Conservation (phyloP, 2,888 invertebrate species). For the Gymnoscelis rufifasciata region DNA sequence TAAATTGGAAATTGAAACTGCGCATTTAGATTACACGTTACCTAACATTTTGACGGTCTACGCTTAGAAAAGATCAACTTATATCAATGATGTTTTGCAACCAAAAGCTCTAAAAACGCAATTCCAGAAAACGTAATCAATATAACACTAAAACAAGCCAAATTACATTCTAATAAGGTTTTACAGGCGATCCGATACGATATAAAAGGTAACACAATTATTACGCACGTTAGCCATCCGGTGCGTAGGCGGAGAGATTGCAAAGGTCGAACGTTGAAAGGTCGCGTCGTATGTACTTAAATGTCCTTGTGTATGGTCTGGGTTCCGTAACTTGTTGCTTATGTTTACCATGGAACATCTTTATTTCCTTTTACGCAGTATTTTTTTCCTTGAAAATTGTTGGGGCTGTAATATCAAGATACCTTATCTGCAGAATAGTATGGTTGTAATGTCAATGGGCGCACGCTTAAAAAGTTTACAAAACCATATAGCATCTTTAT, state of each 20-base stretch:
- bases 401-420: too few species aligned
- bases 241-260: conserved; percentile 37
- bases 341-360: conserved; percentile 49
- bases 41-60: too few species aligned
- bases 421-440: too few species aligned
- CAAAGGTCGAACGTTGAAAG: conserved; percentile 37
- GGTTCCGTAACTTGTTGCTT: conserved; percentile 62
- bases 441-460: too few species aligned
- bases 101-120: too few species aligned
- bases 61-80: too few species aligned
- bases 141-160: too few species aligned
- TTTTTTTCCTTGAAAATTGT: background rate
- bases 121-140: too few species aligned
- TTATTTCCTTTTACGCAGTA: conserved; percentile 29
- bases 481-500: conserved; percentile 41
- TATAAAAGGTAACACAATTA: conserved; percentile 19
- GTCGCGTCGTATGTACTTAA: conserved; percentile 19
- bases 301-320: background rate
- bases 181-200: conserved; percentile 1
- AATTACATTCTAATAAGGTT: background rate
- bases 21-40: too few species aligned
- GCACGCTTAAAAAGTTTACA: too few species aligned
- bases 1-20: too few species aligned
- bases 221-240: conserved; percentile 31
- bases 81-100: too few species aligned